Base-by-base conservation (phyloP, 2,888 invertebrate genomes). In the Epinotia ramella region DNA sequence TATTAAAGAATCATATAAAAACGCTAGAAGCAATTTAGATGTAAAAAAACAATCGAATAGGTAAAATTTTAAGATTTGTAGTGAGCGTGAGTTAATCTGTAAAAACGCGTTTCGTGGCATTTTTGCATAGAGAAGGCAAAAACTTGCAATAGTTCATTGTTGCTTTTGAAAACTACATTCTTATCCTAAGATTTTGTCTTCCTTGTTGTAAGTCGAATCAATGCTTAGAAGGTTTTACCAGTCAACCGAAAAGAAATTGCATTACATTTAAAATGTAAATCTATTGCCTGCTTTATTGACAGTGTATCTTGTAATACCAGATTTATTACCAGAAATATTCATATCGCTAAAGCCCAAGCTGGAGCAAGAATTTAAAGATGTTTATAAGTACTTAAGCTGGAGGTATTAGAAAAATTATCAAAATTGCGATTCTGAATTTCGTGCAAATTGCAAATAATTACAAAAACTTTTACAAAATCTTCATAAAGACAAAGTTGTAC, bases 331-430 rank as follows among this genome's bases (percentile, higher is more conserved):
- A n/a, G 24, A 57, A 20, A 28, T 24, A 46, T 46, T 46, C 9
- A 33, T 28, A 46, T 60, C 24, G n/a, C 63, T 18, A 49, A 74
- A 74, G 64, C 63, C 46, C 56, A 69, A 73, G 73, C 68, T 68
- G 46, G 69, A 59, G 69, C 69, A 49, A 59, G 60, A 33, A 20
- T 57, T 57, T 18, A 18, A 12, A 65, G n/a, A 24, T 13, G 40
- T 9, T 40, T 9, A 7, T 33, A 33, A 40, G 40, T 40, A 69
- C 59, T 59, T 46, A 59, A 60, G 68, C 68, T 59, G 59, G 59
- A 69, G 68, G 33, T 11, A 56, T 59, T 2, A 40, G 6, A 69
- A 7, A 9, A 57, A 9, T 44, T 24, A 9, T 65, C n/a, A 3
- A 13, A 12, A 67, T 18, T 60, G 16, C 16, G 28, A 60, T 60